Percentiles rank a stretch among this genome's conserved stretches.
Evolutionary conservation across 2,797 vertebrate genomes (phyloP).

Genomic region (Leuciscus waleckii): DNA sequence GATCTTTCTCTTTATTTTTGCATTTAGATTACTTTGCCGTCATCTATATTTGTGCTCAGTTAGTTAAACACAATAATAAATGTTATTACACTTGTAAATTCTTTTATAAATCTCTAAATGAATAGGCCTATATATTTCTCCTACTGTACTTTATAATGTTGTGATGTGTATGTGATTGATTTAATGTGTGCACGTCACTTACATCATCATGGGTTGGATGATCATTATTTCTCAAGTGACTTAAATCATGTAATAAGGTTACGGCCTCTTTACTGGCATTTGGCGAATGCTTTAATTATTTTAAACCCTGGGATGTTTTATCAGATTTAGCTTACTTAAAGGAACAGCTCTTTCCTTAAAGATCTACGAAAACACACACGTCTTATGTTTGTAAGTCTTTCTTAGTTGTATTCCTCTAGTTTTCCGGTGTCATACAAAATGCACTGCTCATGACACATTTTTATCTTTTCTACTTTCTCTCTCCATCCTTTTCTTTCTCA

Average conservation of each 20-base stretch:
- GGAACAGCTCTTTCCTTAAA: neutral
- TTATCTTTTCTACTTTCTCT: neutral
- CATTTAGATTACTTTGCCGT: neutral
- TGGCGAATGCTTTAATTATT: neutral
- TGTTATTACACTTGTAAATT: neutral
- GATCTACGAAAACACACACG: neutral
- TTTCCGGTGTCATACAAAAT: neutral
- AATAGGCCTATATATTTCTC: neutral
- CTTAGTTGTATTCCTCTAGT: neutral
- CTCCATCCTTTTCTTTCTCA: neutral
- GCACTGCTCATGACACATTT: neutral
- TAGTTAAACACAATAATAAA: neutral
- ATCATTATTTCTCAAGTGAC: neutral
- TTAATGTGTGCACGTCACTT: neutral
- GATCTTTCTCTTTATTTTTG: neutral
- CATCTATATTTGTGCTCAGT: neutral
- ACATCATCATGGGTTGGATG: neutral
- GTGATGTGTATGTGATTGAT: neutral
- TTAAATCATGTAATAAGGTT: neutral
- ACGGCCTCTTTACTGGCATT: neutral
- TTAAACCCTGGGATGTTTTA: constrained; percentile 2
- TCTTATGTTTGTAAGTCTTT: neutral
- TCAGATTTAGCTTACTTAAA: neutral
- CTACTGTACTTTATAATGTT: neutral
- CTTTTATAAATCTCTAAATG: neutral